phyloP scores from a whole-genome alignment of 2,888 invertebrate genomes.

The Rhopalosiphum nymphaeae region DNA sequence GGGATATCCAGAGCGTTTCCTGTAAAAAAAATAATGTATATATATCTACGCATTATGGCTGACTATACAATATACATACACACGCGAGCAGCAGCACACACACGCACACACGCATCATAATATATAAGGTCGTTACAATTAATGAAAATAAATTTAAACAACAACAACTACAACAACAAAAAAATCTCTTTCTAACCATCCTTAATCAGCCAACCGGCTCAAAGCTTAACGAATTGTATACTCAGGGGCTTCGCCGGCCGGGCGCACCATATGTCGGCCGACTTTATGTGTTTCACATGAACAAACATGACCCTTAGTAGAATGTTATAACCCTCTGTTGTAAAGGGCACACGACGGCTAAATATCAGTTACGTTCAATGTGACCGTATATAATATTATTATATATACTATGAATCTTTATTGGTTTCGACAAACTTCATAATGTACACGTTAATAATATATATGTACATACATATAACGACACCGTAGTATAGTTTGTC shows the following conservation, averaged over 20 bases:
- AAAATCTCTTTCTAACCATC: constrained; percentile 53
- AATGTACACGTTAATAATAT: background rate
- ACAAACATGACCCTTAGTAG: constrained; percentile 56
- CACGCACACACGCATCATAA: background rate
- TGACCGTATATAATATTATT: background rate
- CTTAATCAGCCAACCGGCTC: constrained; percentile 57
- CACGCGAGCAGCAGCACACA: background rate
- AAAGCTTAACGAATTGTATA: constrained; percentile 58
- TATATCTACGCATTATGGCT: background rate
- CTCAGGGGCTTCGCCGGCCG: constrained; percentile 49
- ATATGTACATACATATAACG: background rate
- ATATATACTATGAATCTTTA: constrained; percentile 19
- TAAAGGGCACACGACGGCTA: constrained; percentile 51
- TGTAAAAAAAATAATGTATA: background rate
- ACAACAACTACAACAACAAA: background rate
- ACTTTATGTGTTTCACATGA: constrained; percentile 62
- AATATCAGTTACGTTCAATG: constrained; percentile 58
- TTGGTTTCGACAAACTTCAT: constrained; percentile 39
- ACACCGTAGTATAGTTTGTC: background rate
- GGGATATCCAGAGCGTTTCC: background rate
- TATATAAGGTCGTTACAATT: constrained; percentile 29
- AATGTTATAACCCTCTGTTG: constrained; percentile 24
- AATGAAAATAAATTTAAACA: constrained; percentile 29
- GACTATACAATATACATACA: background rate
- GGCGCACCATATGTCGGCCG: constrained; percentile 54